These are phyloP conservation scores for Calliopum simillimum DNA, from an alignment of 2,888 invertebrate species.

Conservation along the genomic window DNA sequence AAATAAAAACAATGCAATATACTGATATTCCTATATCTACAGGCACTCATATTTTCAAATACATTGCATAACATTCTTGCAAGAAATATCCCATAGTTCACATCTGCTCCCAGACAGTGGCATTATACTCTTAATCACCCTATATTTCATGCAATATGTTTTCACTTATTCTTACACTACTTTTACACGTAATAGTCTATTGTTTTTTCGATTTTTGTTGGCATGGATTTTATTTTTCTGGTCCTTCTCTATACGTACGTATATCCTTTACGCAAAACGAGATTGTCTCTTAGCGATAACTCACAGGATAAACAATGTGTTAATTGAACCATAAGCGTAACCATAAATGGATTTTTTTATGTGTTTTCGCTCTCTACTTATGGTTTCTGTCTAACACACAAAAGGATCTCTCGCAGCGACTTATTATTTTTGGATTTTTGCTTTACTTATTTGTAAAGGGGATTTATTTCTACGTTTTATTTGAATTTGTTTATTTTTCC, in stretches of 20 bases:
- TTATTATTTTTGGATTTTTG: too few species aligned
- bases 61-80: too few species aligned
- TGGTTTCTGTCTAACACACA: conserved; percentile 16
- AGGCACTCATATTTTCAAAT: too few species aligned
- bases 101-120: too few species aligned
- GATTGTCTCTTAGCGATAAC: conserved; percentile 35
- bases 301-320: conserved; percentile 51
- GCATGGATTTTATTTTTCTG: conserved; percentile 1
- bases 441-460: too few species aligned
- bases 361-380: conserved; percentile 6
- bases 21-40: too few species aligned
- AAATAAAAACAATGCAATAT: too few species aligned
- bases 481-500: too few species aligned
- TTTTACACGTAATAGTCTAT: neutral
- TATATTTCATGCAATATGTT: conserved; percentile 4
- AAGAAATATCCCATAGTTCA: too few species aligned
- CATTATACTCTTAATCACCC: too few species aligned
- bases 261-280: conserved; percentile 13
- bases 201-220: neutral
- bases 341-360: conserved; percentile 59
- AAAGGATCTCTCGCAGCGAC: too few species aligned
- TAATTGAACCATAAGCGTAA: conserved; percentile 64
- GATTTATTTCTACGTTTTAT: too few species aligned
- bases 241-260: conserved; percentile 21
- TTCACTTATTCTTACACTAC: conserved; percentile 24